Evolutionary conservation across 2,113 vertebrate species (phyloP).

Genomic region (Felis catus): DNA sequence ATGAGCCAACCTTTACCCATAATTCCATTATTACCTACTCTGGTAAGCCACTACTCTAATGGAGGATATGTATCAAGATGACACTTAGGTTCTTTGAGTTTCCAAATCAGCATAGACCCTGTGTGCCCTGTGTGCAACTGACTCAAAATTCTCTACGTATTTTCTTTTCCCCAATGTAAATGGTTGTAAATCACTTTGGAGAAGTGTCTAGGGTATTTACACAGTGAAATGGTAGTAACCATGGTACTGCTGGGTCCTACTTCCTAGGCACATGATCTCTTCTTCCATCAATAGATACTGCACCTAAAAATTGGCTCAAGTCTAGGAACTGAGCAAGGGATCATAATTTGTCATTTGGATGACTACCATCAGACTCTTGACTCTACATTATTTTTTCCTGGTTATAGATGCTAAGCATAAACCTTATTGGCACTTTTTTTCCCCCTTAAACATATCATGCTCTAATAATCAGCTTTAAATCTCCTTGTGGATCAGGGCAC

Average conservation of each 20-base stretch:
- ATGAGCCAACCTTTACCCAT: neutral
- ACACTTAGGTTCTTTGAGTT: neutral
- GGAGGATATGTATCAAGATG: neutral
- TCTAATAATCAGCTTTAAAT: neutral
- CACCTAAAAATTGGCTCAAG: neutral
- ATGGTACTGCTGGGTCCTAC: neutral
- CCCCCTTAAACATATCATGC: neutral
- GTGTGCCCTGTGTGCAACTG: neutral
- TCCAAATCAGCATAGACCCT: neutral
- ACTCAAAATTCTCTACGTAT: neutral
- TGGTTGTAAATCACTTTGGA: neutral
- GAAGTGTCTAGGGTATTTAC: neutral
- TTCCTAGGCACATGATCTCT: neutral
- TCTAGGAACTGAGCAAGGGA: neutral
- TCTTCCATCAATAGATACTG: neutral
- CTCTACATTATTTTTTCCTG: neutral
- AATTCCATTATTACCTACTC: neutral
- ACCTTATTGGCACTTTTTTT: neutral
- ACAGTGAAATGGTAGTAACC: neutral
- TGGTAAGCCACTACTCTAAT: neutral
- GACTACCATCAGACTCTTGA: neutral
- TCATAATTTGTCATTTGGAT: neutral
- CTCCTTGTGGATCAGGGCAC: neutral
- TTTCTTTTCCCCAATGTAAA: neutral
- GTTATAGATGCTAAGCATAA: neutral